phyloP scores from a whole-genome alignment of 2,113 vertebrate genomes.

The Tenebrosternarchus preto region DNA sequence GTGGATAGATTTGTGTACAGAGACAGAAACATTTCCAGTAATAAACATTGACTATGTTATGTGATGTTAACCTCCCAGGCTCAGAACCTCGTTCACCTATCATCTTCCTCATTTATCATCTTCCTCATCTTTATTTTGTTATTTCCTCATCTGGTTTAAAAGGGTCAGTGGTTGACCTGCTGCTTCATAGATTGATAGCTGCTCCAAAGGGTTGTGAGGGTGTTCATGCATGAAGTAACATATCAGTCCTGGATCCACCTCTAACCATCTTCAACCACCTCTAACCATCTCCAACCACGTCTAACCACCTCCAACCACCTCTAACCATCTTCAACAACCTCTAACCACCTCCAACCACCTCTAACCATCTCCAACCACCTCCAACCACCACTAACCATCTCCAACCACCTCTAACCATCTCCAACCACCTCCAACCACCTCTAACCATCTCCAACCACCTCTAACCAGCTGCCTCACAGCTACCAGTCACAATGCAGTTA shows the following conservation, averaged over 20 bases:
- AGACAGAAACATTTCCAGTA: background rate
- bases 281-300: no score
- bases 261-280: constrained; percentile 68
- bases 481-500: background rate
- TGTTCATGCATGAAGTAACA: no score
- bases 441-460: no score
- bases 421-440: no score
- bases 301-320: no score
- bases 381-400: no score
- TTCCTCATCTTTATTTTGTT: constrained; percentile 8
- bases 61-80: constrained; percentile 20
- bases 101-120: constrained; percentile 24
- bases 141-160: constrained; percentile 10
- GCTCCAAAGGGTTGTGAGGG: background rate
- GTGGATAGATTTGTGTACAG: background rate
- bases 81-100: background rate
- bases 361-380: no score
- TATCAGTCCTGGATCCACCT: no score
- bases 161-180: constrained; percentile 6
- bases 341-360: no score
- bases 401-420: no score
- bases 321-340: no score
- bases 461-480: background rate
- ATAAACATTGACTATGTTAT: background rate
- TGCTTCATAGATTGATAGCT: constrained; percentile 4